Percentiles rank a stretch among this genome's conserved stretches.
Evolutionary conservation across 2,888 invertebrate genomes (phyloP).

Genomic region (Pollenia amentaria): DNA sequence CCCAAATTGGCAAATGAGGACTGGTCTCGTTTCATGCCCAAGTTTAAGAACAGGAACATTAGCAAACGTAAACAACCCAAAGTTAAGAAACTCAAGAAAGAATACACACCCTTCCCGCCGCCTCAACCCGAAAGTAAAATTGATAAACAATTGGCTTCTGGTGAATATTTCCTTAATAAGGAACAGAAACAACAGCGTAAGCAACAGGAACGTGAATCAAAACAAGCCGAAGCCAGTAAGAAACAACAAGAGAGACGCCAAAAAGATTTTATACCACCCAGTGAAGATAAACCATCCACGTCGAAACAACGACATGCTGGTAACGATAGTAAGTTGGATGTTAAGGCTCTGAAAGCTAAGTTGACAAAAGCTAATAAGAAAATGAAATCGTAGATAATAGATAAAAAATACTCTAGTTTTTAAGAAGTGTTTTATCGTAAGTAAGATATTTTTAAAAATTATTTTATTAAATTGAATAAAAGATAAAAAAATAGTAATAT

Average conservation of each 20-base stretch:
- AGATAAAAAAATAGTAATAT: background rate
- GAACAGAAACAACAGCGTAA: constrained; percentile 90
- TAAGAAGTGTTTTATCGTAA: constrained; percentile 23
- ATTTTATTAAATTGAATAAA: constrained; percentile 19
- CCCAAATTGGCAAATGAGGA: constrained; percentile 95
- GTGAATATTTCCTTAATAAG: constrained; percentile 98
- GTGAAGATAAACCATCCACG: constrained; percentile 85
- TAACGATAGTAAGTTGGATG: constrained; percentile 86
- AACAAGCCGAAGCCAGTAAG: constrained; percentile 90
- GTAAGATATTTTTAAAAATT: constrained; percentile 9
- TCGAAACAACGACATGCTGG: constrained; percentile 75
- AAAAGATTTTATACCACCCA: constrained; percentile 92
- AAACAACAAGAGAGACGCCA: constrained; percentile 91
- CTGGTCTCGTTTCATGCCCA: constrained; percentile 98
- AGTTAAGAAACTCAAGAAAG: constrained; percentile 94
- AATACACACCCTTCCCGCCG: constrained; percentile 99
- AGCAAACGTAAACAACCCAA: constrained; percentile 95
- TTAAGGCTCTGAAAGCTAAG: constrained; percentile 90
- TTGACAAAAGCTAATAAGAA: constrained; percentile 88
- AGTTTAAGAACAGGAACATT: constrained; percentile 95
- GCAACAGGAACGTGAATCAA: constrained; percentile 91
- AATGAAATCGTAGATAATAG: constrained; percentile 66
- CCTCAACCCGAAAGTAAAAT: constrained; percentile 96
- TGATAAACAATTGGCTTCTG: constrained; percentile 96
- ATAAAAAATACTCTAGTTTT: background rate